Conservation (phyloP, 2,797 vertebrate genomes). For the Crypturellus tataupa region DNA sequence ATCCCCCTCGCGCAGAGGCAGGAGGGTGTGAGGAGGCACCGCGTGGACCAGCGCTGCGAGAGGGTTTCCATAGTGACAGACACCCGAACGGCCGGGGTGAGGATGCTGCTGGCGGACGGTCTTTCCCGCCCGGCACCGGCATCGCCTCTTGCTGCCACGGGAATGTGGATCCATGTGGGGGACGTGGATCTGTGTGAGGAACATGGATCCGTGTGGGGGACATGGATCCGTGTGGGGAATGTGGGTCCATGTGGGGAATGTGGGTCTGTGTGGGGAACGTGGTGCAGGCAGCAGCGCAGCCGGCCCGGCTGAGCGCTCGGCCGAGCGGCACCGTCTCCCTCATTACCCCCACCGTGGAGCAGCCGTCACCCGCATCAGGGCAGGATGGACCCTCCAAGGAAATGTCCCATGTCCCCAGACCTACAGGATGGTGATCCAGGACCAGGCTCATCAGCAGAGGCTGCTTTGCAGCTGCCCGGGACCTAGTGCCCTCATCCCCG, state of each 20-base stretch:
- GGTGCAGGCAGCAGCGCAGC: not conserved
- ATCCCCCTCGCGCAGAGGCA: not conserved
- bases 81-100: not conserved
- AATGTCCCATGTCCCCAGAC: not conserved
- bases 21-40: not conserved
- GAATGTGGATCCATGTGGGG: no score
- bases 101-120: not conserved
- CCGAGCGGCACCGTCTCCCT: not conserved
- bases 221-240: no score
- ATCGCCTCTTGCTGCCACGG: no score
- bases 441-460: not conserved
- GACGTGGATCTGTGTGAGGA: no score
- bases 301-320: not conserved
- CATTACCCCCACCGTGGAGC: not conserved
- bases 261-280: no score
- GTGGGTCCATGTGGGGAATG: no score
- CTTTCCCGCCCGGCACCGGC: not conserved
- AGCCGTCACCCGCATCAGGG: no score
- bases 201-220: no score
- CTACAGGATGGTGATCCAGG: not conserved
- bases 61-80: slow-evolving; percentile 32
- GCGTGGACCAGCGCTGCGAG: not conserved
- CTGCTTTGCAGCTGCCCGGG: no score
- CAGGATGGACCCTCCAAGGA: not conserved
- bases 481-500: no score